These are phyloP conservation scores for Pheosia gnoma DNA, from an alignment of 2,888 invertebrate species.

Conservation along the genomic window DNA sequence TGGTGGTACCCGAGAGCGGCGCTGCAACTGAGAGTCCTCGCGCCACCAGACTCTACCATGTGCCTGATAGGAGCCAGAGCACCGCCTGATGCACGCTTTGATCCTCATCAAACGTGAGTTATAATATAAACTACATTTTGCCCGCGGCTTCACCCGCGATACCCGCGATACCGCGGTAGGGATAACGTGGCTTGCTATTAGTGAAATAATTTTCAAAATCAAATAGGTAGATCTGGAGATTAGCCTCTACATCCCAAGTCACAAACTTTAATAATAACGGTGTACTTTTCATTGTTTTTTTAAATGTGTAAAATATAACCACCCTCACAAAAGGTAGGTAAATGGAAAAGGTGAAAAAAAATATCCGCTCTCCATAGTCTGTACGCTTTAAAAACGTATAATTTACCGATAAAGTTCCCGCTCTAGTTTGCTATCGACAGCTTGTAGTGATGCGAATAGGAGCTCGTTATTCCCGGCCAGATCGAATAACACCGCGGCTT, in stretches of 20 bases:
- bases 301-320: too few species aligned
- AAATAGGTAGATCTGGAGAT: too few species aligned
- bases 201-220: too few species aligned
- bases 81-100: slow-evolving; percentile 79
- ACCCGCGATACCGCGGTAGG: too few species aligned
- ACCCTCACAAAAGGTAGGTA: background rate
- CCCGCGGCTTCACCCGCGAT: too few species aligned
- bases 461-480: slow-evolving; percentile 37
- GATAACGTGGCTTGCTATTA: too few species aligned
- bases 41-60: slow-evolving; percentile 85
- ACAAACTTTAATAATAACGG: too few species aligned
- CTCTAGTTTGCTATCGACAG: slow-evolving; percentile 28
- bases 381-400: slow-evolving; percentile 26
- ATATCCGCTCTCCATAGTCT: slow-evolving; percentile 25
- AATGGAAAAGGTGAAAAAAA: slow-evolving; percentile 5
- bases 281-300: too few species aligned
- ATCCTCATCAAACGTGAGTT: slow-evolving; percentile 69
- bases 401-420: slow-evolving; percentile 22
- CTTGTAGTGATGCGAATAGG: slow-evolving; percentile 36
- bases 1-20: slow-evolving; percentile 86
- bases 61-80: slow-evolving; percentile 86
- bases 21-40: slow-evolving; percentile 84
- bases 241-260: too few species aligned
- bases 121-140: background rate
- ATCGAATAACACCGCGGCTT: slow-evolving; percentile 34